Percentiles rank a stretch among this genome's conserved stretches.
These are phyloP conservation scores for Julus scanicus DNA, from an alignment of 2,888 invertebrate genomes.

Conservation along the genomic window DNA sequence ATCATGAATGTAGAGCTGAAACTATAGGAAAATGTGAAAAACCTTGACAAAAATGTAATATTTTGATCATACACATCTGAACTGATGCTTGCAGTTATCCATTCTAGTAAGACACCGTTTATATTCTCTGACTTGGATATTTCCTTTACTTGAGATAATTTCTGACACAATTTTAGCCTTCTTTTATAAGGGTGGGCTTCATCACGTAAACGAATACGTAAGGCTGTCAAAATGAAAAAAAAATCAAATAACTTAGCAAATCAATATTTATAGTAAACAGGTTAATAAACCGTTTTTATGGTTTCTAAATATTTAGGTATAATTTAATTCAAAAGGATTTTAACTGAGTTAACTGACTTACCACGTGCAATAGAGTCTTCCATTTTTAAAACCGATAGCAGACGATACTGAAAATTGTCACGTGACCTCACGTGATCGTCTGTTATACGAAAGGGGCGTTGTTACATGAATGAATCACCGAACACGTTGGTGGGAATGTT, in stretches of 20 bases:
- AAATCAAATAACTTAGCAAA: no score
- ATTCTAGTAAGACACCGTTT: neutral
- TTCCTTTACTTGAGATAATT: neutral
- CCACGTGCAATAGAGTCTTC: neutral
- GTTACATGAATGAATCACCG: no score
- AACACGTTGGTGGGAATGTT: no score
- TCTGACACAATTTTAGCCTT: neutral
- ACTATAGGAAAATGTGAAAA: neutral
- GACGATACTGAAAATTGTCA: no score
- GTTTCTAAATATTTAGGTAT: no score
- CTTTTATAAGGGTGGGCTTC: constrained; percentile 3
- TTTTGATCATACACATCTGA: neutral
- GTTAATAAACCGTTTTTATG: no score
- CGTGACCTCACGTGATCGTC: no score
- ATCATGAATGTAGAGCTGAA: no score
- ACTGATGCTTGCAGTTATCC: neutral
- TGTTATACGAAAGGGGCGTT: no score
- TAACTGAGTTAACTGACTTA: neutral
- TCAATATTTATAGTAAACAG: no score
- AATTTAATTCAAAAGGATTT: no score
- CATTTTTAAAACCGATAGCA: neutral
- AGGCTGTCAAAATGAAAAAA: neutral
- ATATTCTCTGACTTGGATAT: neutral
- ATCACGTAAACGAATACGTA: neutral
- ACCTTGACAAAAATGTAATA: neutral